These are phyloP conservation scores for Callaeas wilsoni DNA, from an alignment of 2,113 vertebrate species.

Conservation along the genomic window DNA sequence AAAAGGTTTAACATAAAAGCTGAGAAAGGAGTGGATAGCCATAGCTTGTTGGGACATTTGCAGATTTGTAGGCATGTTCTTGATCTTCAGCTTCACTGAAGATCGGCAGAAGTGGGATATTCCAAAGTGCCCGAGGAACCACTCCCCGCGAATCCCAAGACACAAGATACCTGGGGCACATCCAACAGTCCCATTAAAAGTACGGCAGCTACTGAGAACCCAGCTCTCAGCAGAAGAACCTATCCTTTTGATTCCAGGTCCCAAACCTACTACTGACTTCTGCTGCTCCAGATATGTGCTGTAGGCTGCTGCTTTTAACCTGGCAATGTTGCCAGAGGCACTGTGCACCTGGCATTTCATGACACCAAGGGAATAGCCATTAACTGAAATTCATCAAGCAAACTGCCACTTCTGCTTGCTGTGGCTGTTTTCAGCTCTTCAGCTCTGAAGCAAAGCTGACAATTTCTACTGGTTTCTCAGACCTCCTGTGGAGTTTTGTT, in stretches of 20 bases:
- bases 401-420: slow-evolving; percentile 29
- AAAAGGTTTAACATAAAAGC: neutral
- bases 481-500: neutral
- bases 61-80: neutral
- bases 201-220: neutral
- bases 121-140: neutral
- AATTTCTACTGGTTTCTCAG: slow-evolving; percentile 17
- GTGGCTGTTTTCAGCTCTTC: neutral
- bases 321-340: neutral
- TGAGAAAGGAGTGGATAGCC: neutral
- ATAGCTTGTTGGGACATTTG: neutral
- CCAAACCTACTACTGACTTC: neutral
- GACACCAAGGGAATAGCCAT: neutral
- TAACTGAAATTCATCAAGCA: slow-evolving; percentile 12
- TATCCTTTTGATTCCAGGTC: neutral
- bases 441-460: neutral
- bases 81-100: neutral
- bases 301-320: neutral
- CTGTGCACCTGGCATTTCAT: neutral
- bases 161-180: neutral
- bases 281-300: neutral
- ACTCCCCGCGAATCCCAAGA: neutral
- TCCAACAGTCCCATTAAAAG: neutral
- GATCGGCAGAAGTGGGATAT: neutral
- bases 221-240: neutral